phyloP scores from a whole-genome alignment of 2,888 invertebrate species.

The Dasypolia templi region DNA sequence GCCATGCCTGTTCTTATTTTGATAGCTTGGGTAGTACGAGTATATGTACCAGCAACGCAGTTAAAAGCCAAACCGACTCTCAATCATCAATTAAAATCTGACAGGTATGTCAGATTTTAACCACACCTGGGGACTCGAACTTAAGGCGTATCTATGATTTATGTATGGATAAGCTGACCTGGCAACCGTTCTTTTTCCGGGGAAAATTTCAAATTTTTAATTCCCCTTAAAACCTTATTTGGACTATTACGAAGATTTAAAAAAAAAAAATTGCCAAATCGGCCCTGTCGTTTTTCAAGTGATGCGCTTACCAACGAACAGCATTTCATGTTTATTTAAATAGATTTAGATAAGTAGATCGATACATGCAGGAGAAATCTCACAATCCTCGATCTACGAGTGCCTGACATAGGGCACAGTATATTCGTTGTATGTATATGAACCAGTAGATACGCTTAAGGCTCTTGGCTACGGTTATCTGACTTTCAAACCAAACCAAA shows the following conservation, averaged over 20 bases:
- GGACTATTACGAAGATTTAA: background rate
- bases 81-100: no score
- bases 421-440: slow-evolving; percentile 15
- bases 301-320: background rate
- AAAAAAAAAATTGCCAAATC: background rate
- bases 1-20: background rate
- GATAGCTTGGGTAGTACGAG: background rate
- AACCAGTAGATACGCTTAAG: slow-evolving; percentile 8
- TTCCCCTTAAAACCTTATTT: background rate
- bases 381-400: slow-evolving; percentile 14
- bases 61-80: background rate
- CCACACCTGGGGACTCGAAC: background rate
- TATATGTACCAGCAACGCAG: background rate
- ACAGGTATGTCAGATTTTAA: background rate
- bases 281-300: background rate
- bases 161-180: background rate
- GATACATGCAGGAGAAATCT: slow-evolving; percentile 22
- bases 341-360: background rate
- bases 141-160: background rate
- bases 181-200: background rate
- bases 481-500: slow-evolving; percentile 15
- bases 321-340: background rate
- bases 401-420: slow-evolving; percentile 42
- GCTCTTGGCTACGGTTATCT: slow-evolving; percentile 47
- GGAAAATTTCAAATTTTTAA: background rate